A percentile compares a stretch with the other conserved stretches of the same genome.
These are phyloP conservation scores for Nemoura dubitans DNA, from an alignment of 2,888 invertebrate genomes.

Conservation along the genomic window DNA sequence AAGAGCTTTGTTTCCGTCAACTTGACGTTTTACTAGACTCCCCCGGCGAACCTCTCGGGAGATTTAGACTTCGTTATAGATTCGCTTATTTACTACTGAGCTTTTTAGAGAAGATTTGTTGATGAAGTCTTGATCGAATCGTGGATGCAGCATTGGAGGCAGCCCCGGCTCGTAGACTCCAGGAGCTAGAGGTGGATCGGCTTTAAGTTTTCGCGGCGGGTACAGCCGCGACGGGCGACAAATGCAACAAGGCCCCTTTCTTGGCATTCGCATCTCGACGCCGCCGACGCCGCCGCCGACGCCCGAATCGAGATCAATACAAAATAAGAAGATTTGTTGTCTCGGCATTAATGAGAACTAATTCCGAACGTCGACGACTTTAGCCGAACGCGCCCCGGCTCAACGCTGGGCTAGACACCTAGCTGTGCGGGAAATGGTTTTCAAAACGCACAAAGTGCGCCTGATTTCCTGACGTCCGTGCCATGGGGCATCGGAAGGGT, in stretches of 20 bases:
- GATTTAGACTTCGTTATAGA: conserved; percentile 40
- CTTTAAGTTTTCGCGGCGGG: not conserved
- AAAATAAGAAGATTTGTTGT: conserved; percentile 21
- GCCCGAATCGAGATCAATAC: conserved; percentile 13
- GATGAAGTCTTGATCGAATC: conserved; percentile 41
- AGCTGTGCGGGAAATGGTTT: too few relatives aligned
- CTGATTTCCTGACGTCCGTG: too few relatives aligned
- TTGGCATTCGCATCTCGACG: not conserved
- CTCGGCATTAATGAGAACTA: conserved; percentile 16
- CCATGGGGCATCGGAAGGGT: too few relatives aligned
- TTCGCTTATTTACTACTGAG: conserved; percentile 40
- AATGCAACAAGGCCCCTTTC: conserved; percentile 15
- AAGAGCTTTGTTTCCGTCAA: conserved; percentile 31
- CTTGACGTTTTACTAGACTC: conserved; percentile 24
- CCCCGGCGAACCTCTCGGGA: not conserved
- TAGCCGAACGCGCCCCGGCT: not conserved
- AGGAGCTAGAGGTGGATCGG: not conserved
- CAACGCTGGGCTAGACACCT: not conserved
- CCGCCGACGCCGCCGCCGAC: not conserved
- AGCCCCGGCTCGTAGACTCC: not conserved
- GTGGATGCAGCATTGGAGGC: conserved; percentile 20
- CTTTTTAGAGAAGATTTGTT: conserved; percentile 42
- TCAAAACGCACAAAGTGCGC: too few relatives aligned
- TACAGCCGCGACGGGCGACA: not conserved
- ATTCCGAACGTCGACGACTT: not conserved